Base-by-base conservation (phyloP, 2,113 vertebrate species). In the Procavia capensis region DNA sequence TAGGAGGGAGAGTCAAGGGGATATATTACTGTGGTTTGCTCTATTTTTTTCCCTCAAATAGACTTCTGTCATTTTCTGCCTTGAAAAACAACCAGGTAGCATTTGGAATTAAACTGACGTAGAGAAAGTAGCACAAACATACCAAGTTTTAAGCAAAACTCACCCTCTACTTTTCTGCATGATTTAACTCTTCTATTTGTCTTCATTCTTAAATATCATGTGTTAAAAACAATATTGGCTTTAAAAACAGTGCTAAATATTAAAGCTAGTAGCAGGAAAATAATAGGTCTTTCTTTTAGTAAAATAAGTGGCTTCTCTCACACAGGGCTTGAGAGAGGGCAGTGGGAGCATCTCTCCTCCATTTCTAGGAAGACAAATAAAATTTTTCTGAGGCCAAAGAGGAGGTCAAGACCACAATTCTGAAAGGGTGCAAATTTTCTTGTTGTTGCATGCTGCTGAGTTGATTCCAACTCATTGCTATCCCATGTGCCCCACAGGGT, bases 121-220 rank as follows among this genome's bases (percentile, higher is more conserved):
- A 66, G 63, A 27, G 19, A 88, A 85, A 93, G 63, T 93, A 36
- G 1, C 36, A 76, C 43, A n/a, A 76, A 50, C 88, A 82, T 61
- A 50, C 1, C 59, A 29, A 59, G n/a, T 57, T 79, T 80, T 90
- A 80, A 36, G 64, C 85, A 78, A 88, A 88, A 95, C 85, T 66
- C 27, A 74, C 59, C 85, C 63, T 78, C 20, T 43, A 3, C n/a
- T 34, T 90, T 25, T 82, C 83, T 90, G 36, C 3, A 39, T 68
- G 61, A 90, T 45, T 88, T 94, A 16, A 78, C 80, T 90, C 36
- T 90, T 92, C 88, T 59, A 68, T 83, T 91, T 91, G 59, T 72
- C 47, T 34, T 45, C 16, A 83, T 81, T 84, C 70, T 41, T 41
- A 81, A 92, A 93, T 84, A 78, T 54, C 13, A 19, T 31, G 3